phyloP scores from a whole-genome alignment of 2,888 invertebrate species.

The Hirtodrosophila cameraria region DNA sequence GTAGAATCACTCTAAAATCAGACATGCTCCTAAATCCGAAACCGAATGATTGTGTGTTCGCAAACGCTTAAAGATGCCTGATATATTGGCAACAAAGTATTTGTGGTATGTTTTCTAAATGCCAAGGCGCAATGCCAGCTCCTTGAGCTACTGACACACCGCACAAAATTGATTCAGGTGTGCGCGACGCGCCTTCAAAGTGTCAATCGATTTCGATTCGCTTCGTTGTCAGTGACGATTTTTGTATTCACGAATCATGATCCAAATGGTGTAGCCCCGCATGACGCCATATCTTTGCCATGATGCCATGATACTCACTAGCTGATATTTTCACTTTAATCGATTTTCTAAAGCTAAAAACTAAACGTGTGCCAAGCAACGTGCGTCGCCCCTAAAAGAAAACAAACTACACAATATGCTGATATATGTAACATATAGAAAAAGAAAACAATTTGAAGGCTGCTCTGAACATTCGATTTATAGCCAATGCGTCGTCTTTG shows the following conservation, averaged over 20 bases:
- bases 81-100: not conserved
- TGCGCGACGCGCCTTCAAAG: conserved; percentile 70
- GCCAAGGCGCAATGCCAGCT: conserved; percentile 61
- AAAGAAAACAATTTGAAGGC: conserved; percentile 29
- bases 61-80: not conserved
- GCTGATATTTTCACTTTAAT: conserved; percentile 51
- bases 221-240: conserved; percentile 38
- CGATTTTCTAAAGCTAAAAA: conserved; percentile 42
- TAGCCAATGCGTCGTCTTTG: conserved; percentile 18
- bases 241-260: conserved; percentile 27
- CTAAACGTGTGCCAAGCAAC: conserved; percentile 66
- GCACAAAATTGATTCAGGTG: conserved; percentile 72
- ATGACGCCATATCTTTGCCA: conserved; percentile 52
- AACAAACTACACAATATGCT: not conserved
- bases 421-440: not conserved
- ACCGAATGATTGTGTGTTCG: too few species aligned
- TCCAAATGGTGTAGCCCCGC: conserved; percentile 52
- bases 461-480: conserved; percentile 34
- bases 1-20: conserved; percentile 9
- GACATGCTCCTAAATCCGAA: too few species aligned
- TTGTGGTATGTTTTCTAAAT: conserved; percentile 45
- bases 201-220: conserved; percentile 56
- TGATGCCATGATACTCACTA: conserved; percentile 6
- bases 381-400: conserved; percentile 25
- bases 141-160: conserved; percentile 58